These are phyloP conservation scores for Galeruca laticollis DNA, from an alignment of 2,888 invertebrate species.

Conservation along the genomic window DNA sequence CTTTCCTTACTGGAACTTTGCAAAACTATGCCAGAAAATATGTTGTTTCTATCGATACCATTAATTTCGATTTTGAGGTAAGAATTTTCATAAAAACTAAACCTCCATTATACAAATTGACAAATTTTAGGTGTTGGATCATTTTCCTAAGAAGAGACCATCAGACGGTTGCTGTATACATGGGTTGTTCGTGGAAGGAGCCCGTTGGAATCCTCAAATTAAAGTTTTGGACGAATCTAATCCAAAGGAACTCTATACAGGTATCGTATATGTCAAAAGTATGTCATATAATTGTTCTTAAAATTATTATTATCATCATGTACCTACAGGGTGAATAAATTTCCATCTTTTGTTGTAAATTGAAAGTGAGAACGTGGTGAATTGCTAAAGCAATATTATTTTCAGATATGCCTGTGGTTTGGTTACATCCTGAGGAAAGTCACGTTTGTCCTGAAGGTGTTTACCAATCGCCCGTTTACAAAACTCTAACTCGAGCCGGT, in stretches of 20 bases:
- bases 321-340: too few relatives aligned
- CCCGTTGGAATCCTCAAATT: constrained; percentile 76
- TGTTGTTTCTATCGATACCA: constrained; percentile 80
- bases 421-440: constrained; percentile 76
- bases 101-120: too few relatives aligned
- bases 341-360: too few relatives aligned
- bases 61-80: constrained; percentile 75
- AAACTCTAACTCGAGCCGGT: constrained; percentile 74
- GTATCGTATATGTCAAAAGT: constrained; percentile 65
- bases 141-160: constrained; percentile 67
- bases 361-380: too few relatives aligned
- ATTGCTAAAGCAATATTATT: too few relatives aligned
- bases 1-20: constrained; percentile 84
- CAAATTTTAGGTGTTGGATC: constrained; percentile 65
- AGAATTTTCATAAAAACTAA: neutral
- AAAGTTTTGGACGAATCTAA: constrained; percentile 72
- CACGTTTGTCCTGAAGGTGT: constrained; percentile 70
- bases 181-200: constrained; percentile 82
- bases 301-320: too few relatives aligned
- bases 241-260: constrained; percentile 79
- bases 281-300: too few relatives aligned
- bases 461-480: constrained; percentile 76
- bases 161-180: constrained; percentile 75
- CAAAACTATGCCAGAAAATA: constrained; percentile 87
- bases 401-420: constrained; percentile 77